Evolutionary conservation across 2,113 vertebrate genomes (phyloP).

Genomic region (Thymallus thymallus): DNA sequence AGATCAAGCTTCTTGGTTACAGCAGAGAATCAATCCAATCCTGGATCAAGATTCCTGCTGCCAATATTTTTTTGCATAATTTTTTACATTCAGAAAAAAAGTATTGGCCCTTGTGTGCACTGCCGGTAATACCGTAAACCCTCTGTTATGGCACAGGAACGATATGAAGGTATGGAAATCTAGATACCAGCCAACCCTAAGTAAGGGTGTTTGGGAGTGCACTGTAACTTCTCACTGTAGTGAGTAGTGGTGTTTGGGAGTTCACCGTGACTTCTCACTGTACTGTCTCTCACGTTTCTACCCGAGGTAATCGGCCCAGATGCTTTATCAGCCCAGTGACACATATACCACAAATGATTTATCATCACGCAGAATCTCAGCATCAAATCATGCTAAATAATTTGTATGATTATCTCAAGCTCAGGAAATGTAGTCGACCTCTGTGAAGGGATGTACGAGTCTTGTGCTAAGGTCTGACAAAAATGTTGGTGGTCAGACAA

Average conservation of each 20-base stretch:
- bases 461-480: neutral
- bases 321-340: constrained; percentile 26
- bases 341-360: constrained; percentile 14
- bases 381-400: constrained; percentile 31
- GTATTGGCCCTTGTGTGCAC: too few relatives aligned
- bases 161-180: too few relatives aligned
- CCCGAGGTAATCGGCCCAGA: neutral
- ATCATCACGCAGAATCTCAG: constrained; percentile 18
- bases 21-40: too few relatives aligned
- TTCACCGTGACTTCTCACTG: neutral
- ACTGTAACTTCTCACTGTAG: constrained; percentile 1
- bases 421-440: constrained; percentile 32
- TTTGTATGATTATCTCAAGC: constrained; percentile 39
- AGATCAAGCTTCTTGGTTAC: too few relatives aligned
- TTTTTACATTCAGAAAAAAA: too few relatives aligned
- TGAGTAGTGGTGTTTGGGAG: neutral
- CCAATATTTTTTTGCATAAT: too few relatives aligned
- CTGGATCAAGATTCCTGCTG: too few relatives aligned
- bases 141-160: too few relatives aligned
- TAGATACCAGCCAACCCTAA: too few relatives aligned
- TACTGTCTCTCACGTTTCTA: constrained; percentile 1
- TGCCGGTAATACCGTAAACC: too few relatives aligned
- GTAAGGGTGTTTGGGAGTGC: neutral
- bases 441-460: neutral
- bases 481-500: constrained; percentile 14